Evolutionary conservation across 2,797 vertebrate genomes (phyloP).

Genomic region (Nothura maculosa): DNA sequence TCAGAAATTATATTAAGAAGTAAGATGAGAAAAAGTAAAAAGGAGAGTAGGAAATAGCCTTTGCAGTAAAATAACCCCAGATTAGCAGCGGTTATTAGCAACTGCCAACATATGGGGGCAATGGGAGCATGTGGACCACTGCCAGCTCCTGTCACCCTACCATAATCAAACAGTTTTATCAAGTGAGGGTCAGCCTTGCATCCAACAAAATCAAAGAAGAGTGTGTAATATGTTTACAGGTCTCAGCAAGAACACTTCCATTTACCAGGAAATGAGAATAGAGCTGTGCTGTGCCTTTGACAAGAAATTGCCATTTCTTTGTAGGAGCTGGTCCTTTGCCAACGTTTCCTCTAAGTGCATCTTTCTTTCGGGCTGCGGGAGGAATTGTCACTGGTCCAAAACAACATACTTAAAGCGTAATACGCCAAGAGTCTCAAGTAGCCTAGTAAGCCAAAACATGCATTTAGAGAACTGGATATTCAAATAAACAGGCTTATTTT

Average conservation of each 20-base stretch:
- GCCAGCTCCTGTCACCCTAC: neutral
- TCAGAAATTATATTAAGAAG: conserved; percentile 5
- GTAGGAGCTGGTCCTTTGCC: conserved; percentile 47
- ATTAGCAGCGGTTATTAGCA: neutral
- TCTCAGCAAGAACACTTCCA: conserved; percentile 44
- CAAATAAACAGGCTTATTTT: conserved; percentile 47
- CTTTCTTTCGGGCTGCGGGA: conserved; percentile 52
- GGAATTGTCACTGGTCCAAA: conserved; percentile 70
- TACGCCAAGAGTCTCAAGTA: conserved; percentile 45
- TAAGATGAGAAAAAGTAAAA: conserved; percentile 3
- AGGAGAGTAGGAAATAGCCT: neutral
- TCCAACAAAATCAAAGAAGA: conserved; percentile 1
- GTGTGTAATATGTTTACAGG: neutral
- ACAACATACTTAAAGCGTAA: conserved; percentile 54
- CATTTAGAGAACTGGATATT: conserved; percentile 56
- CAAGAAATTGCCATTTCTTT: conserved; percentile 51
- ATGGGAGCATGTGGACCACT: neutral
- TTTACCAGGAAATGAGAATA: conserved; percentile 66
- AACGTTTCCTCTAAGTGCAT: conserved; percentile 40
- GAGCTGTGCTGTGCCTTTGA: conserved; percentile 33
- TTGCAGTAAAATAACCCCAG: neutral
- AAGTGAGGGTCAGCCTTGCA: neutral
- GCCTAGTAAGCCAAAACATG: conserved; percentile 52
- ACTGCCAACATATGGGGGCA: neutral
- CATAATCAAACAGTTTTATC: conserved; percentile 7